Evolutionary conservation across 2,888 invertebrate species (phyloP), one percentile per base, ranked within the genome.

Genomic region (Pyrrhosoma nymphula): DNA sequence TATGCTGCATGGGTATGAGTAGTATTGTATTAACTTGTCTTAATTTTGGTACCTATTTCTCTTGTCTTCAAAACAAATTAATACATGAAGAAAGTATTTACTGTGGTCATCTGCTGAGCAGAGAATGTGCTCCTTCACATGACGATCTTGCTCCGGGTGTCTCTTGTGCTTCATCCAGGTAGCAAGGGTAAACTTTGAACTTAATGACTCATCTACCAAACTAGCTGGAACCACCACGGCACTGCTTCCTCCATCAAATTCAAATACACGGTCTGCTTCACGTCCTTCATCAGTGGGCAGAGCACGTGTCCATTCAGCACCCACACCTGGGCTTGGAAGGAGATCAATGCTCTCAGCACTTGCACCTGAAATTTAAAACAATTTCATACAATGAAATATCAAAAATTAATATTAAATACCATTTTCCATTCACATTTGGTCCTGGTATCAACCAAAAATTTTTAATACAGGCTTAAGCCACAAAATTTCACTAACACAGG

Each of bases 61-160:
- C n/a, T n/a, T n/a, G n/a, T n/a, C n/a, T n/a, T n/a, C n/a, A n/a
- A n/a, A n/a, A n/a, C n/a, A n/a, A 1, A 60, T 60, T 60, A 60
- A 8, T 60, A 60, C 35, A 35, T 35, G 1, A 82, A 35, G 35
- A 82, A 89, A 30, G 95, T 75, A 97, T 98, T 98, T 96, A 99
- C 99, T 99, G 97, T 99, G 99, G 96, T 99, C 99, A 97, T 99
- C 99, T 56, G 99, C 99, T 96, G 99, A 98, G 97, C 99, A 99
- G 90, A 99, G 97, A 96, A 99, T 98, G 96, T 99, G 99, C 96
- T 99, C 99, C 97, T 99, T 99, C 96, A 98, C 97, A 96, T 99
- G 99, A 96, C 99, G 99, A 97, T 99, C 99, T 96, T 98, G 98
- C 35, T 98, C 98, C 0, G 98, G 97, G 88, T 98, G 98, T 26